phyloP scores from a whole-genome alignment of 2,888 invertebrate species.

The Chesias legatella region DNA sequence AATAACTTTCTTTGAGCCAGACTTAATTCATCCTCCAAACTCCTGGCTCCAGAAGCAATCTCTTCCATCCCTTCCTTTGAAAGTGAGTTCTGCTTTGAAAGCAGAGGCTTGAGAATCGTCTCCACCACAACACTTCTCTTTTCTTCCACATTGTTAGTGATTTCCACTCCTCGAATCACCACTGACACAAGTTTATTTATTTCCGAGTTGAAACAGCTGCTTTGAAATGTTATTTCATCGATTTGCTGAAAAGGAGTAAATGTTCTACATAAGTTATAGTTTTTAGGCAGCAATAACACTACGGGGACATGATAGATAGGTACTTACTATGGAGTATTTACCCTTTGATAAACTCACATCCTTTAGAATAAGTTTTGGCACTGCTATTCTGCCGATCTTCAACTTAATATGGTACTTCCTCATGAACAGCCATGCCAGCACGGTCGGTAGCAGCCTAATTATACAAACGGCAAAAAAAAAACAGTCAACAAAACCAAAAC shows the following conservation, averaged over 20 bases:
- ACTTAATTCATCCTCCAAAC: conserved; percentile 39
- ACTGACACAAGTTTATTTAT: conserved; percentile 91
- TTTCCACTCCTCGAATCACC: conserved; percentile 88
- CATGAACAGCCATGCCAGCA: conserved; percentile 89
- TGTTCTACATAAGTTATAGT: too few species aligned
- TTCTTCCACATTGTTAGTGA: conserved; percentile 87
- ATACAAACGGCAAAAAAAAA: conserved; percentile 24
- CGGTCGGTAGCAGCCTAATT: conserved; percentile 87
- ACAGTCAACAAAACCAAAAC: conserved; percentile 49
- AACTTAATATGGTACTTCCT: conserved; percentile 89
- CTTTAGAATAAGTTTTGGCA: conserved; percentile 88
- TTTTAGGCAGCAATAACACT: too few species aligned
- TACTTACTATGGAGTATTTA: conserved; percentile 87
- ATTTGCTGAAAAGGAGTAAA: conserved; percentile 83
- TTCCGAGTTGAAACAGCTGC: conserved; percentile 93
- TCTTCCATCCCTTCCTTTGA: conserved; percentile 38
- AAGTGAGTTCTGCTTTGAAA: conserved; percentile 69
- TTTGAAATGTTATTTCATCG: conserved; percentile 90
- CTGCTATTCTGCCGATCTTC: conserved; percentile 89
- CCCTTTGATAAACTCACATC: conserved; percentile 90
- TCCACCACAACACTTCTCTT: conserved; percentile 65
- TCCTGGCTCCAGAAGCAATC: conserved; percentile 28
- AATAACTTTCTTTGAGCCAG: conserved; percentile 53
- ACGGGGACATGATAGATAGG: too few species aligned
- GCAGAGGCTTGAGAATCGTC: conserved; percentile 69